phyloP scores from a whole-genome alignment of 2,888 invertebrate species.

The Blera fallax region DNA sequence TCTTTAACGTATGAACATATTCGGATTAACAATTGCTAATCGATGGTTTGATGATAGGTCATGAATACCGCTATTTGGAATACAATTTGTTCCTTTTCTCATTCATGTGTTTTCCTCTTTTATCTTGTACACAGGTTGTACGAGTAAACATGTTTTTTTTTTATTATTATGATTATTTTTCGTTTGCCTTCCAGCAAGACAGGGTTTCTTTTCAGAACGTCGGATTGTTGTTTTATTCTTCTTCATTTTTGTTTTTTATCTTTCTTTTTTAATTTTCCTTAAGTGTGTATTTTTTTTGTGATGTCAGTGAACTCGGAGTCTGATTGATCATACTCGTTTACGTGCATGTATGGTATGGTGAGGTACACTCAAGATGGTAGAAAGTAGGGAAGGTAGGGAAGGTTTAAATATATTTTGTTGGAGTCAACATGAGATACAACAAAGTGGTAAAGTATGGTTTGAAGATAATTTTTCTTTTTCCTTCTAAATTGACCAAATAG shows the following conservation, averaged over 20 bases:
- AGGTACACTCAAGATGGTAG: background rate
- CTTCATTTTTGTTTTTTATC: background rate
- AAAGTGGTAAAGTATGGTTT: too few species aligned
- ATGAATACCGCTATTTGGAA: slow-evolving; percentile 75
- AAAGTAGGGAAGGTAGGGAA: background rate
- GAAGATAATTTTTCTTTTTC: too few species aligned
- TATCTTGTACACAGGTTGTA: background rate
- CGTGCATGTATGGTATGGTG: background rate
- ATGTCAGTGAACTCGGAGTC: background rate
- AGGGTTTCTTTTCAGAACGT: background rate
- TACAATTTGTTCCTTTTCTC: background rate
- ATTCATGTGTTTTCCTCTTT: background rate
- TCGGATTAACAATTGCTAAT: too few species aligned
- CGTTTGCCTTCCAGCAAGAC: background rate
- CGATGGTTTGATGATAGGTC: too few species aligned
- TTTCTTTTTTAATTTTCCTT: background rate
- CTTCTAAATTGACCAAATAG: too few species aligned
- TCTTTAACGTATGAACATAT: too few species aligned
- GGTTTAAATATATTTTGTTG: too few species aligned
- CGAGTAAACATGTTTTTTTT: background rate
- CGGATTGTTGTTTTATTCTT: background rate
- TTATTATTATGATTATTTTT: background rate
- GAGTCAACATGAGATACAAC: too few species aligned
- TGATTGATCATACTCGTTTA: background rate
- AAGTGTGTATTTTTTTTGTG: background rate